Percentiles rank a stretch among this genome's conserved stretches.
Evolutionary conservation across 2,797 vertebrate genomes (phyloP).

Genomic region (Perdix hodgsoniae): DNA sequence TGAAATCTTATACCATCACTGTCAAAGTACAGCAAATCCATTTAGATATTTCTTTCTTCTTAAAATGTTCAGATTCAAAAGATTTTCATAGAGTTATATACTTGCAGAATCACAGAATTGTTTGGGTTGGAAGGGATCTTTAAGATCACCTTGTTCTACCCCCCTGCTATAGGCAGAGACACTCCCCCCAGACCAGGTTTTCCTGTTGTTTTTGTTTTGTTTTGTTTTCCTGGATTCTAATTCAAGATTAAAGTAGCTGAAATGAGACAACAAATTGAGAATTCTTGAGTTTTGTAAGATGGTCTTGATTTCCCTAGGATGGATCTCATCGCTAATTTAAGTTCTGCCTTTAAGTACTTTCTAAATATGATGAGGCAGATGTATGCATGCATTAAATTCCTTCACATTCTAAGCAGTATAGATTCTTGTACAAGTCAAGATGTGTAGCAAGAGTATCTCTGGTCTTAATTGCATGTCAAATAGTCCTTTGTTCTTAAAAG

Average conservation of each 20-base stretch:
- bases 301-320: not conserved
- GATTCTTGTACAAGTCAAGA: not conserved
- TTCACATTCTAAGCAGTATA: not conserved
- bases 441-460: not conserved
- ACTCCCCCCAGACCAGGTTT: not conserved
- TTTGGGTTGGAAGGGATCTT: no score
- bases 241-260: not conserved
- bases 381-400: not conserved
- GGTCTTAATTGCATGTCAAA: not conserved
- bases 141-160: no score
- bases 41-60: not conserved
- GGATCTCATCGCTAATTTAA: not conserved
- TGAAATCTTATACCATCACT: not conserved
- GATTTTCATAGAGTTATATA: not conserved
- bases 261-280: constrained; percentile 34
- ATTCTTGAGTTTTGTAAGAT: not conserved
- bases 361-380: not conserved
- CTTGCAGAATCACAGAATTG: no score
- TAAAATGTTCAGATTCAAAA: not conserved
- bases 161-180: no score
- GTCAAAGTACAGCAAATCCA: not conserved
- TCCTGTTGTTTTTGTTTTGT: no score
- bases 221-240: not conserved
- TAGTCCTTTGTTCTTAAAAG: not conserved
- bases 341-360: not conserved